These are phyloP conservation scores for Lucinisca nassula DNA, from an alignment of 2,888 invertebrate genomes.

Conservation along the genomic window DNA sequence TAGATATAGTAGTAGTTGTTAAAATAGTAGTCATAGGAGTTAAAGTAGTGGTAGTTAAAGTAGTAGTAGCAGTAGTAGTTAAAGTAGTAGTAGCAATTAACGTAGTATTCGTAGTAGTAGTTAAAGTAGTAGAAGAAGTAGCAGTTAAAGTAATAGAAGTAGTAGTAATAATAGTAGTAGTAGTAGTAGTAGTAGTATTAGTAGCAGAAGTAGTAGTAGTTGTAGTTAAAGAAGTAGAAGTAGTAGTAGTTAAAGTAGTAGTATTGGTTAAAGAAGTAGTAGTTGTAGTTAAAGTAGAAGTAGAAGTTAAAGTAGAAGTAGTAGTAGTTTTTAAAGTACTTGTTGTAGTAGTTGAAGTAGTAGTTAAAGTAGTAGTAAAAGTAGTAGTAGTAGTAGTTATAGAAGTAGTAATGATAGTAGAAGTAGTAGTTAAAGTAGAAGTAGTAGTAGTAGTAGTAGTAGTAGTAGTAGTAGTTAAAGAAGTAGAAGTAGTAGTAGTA, in stretches of 20 bases:
- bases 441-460: constrained; percentile 25
- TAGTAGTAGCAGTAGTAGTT: constrained; percentile 13
- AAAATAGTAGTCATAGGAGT: not conserved
- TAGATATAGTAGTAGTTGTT: constrained; percentile 2
- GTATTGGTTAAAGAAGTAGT: too few species aligned
- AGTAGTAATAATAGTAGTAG: constrained; percentile 29
- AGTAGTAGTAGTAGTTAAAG: constrained; percentile 21
- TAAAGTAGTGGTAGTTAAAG: not conserved
- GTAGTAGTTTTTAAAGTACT: constrained; percentile 3
- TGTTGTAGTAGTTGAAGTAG: constrained; percentile 37
- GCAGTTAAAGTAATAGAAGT: too few species aligned
- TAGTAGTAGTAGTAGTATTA: too few species aligned
- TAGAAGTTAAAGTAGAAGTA: too few species aligned
- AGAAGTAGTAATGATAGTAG: constrained; percentile 10
- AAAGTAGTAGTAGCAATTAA: constrained; percentile 10
- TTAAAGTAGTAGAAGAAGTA: not conserved
- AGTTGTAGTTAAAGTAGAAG: too few species aligned
- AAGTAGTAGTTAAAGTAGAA: constrained; percentile 18
- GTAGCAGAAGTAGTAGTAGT: too few species aligned
- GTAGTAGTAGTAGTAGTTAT: constrained; percentile 28
- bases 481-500: constrained; percentile 25
- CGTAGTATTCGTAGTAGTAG: too few species aligned
- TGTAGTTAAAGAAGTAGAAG: constrained; percentile 23
- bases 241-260: too few species aligned
- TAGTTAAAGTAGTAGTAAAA: constrained; percentile 25